A percentile compares a stretch with the other conserved stretches of the same genome.
Conservation (phyloP, 2,797 vertebrate species). For the Bovichtus diacanthus region DNA sequence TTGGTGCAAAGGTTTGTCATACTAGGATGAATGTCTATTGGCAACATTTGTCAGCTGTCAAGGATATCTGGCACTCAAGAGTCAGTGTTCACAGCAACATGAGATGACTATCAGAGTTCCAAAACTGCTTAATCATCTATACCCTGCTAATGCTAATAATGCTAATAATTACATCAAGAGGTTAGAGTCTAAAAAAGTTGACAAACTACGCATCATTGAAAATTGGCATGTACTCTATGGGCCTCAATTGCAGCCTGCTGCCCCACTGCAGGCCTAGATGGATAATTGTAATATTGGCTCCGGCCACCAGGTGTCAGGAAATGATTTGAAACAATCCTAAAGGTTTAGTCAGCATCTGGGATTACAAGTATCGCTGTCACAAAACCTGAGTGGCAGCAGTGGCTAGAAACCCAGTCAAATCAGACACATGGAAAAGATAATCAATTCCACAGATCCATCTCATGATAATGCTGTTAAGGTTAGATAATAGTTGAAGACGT, state of each 20-base stretch:
- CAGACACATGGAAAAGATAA: background rate
- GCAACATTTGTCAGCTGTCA: background rate
- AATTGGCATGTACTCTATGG: background rate
- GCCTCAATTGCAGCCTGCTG: background rate
- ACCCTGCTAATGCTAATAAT: too few species aligned
- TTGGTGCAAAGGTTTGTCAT: background rate
- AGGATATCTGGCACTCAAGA: background rate
- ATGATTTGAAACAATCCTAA: background rate
- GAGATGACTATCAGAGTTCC: background rate
- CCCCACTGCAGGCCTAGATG: background rate
- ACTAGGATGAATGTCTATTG: background rate
- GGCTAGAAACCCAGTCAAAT: background rate
- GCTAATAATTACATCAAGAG: too few species aligned
- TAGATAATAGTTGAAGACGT: background rate
- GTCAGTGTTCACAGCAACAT: background rate
- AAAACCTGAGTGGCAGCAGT: background rate
- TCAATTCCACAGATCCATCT: background rate
- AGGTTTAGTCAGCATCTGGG: background rate
- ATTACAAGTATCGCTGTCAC: background rate
- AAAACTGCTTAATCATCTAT: background rate
- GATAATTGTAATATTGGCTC: background rate
- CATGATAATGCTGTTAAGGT: background rate
- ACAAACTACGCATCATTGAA: background rate
- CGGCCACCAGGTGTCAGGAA: constrained; percentile 57
- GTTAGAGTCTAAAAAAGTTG: too few species aligned